Base-by-base conservation (phyloP, 2,888 invertebrate species). In the Acronicta alni region DNA sequence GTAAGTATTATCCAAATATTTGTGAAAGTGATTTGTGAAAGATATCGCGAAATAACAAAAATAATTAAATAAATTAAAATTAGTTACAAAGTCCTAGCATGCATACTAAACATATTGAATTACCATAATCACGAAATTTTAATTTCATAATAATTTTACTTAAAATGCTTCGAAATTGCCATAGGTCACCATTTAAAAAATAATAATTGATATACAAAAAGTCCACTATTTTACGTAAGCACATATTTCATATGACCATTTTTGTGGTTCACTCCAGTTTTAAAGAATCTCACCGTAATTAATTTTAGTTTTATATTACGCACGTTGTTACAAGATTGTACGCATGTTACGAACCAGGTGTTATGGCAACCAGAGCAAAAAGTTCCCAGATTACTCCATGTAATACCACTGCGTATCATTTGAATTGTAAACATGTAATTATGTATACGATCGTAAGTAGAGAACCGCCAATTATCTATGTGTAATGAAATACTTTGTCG, bases 341-440 rank as follows among this genome's bases (percentile, higher is more conserved):
- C 43, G 32, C 44, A 46, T 48, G 52, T 53, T 58, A 57, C 35
- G 30, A 55, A 18, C 6, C 39, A 52, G 57, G 18, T 69, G 61
- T 76, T 75, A 66, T 63, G 54, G 58, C 72, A 82, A 77, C 65
- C 63, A 53, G 78, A 75, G 72, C 82, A 82, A 83, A 79, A 82
- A 82, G 54, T 73, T 78, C 64, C 39, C 72, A 79, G 74, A 77
- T 76, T 64, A 75, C 53, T 61, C 53, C 53, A 67, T 74, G 58
- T 66, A 71, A 77, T 42, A 49, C 41, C 56, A 66, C 59, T 61
- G 61, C 58, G 45, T 61, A 66, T 43, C 43, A 72, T 71, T 71
- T 61, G 58, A 68, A 73, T 73, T 68, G 58, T 57, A 67, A 75
- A 71, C 66, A 60, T 59, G 52, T 66, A 62, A 48, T 63, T 71